Conservation (phyloP, 1,140 invertebrate genomes). For the Watersipora subatra region DNA sequence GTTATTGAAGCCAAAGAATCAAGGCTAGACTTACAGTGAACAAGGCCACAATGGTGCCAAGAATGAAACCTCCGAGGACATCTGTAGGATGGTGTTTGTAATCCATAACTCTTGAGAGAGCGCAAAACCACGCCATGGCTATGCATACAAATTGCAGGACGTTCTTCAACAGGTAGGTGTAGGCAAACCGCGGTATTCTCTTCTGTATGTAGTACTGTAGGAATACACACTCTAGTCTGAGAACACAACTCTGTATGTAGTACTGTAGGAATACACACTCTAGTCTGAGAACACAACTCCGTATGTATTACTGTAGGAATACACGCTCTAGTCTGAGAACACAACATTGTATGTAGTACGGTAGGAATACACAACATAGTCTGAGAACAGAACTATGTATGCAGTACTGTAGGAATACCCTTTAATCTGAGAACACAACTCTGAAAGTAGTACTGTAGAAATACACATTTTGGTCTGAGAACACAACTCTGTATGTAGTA, state of each 20-base stretch:
- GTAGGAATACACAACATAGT: constrained; percentile 30
- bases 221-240: too few relatives aligned
- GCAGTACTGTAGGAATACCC: constrained; percentile 56
- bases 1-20: too few relatives aligned
- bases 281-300: too few relatives aligned
- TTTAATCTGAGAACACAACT: too few relatives aligned
- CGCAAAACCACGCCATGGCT: constrained; percentile 46
- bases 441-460: too few relatives aligned
- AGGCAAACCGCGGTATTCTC: constrained; percentile 58
- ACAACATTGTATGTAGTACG: constrained; percentile 78
- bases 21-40: constrained; percentile 36
- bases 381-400: too few relatives aligned
- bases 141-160: constrained; percentile 49
- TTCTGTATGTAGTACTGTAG: constrained; percentile 70
- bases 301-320: constrained; percentile 64
- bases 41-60: constrained; percentile 50
- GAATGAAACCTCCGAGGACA: constrained; percentile 52
- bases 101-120: constrained; percentile 64
- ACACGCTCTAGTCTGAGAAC: too few relatives aligned
- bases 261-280: constrained; percentile 50
- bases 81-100: constrained; percentile 95
- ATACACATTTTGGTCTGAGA: too few relatives aligned
- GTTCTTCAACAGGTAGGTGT: constrained; percentile 50
- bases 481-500: constrained; percentile 72
- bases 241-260: constrained; percentile 71